Base-by-base conservation (phyloP, 2,888 invertebrate genomes). In the Dione juno region DNA sequence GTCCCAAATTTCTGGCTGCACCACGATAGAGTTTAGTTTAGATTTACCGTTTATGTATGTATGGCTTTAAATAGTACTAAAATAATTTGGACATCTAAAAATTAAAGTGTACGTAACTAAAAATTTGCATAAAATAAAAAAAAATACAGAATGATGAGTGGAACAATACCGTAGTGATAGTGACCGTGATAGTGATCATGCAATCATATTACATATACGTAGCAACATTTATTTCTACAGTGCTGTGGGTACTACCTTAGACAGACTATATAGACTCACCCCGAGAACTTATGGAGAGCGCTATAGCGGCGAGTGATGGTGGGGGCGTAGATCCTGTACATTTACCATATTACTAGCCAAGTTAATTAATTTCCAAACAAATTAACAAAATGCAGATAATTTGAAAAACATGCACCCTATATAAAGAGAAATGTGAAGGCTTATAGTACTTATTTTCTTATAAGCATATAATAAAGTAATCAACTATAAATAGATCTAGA, bases 211-310 rank as follows among this genome's bases (percentile, higher is more conserved):
- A 16, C 21, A 35, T 16, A 10, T 43, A 57, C n/a, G n/a, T 21
- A 41, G 16, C 9, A 1, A 59, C 59, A 41, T 5, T 3, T 28
- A 2, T 28, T 13, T 9, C n/a, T 16, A 16, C n/a, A 52, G 14
- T 53, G 63, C 53, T 40, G 45, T 58, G 40, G 28, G 35, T 13
- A 14, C 13, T 14, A 45, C 37, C 21, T 41, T n/a, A 35, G 16
- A 37, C 48, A 50, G 71, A n/a, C 35, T 19, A 59, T 71, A 66
- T 75, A 61, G 41, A 90, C 92, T 92, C 86, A 92, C 92, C 89
- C 77, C 90, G 84, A 73, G 92, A 92, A 78, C 85, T 85, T 81
- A 92, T 90, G 67, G 92, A 88, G 74, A 92, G 88, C 74, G 91
- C 90, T 73, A 92, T 86, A 75, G 90, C 89, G 64, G 89, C 91